Evolutionary conservation across 2,113 vertebrate genomes (phyloP).

Genomic region (Rafetus swinhoei): DNA sequence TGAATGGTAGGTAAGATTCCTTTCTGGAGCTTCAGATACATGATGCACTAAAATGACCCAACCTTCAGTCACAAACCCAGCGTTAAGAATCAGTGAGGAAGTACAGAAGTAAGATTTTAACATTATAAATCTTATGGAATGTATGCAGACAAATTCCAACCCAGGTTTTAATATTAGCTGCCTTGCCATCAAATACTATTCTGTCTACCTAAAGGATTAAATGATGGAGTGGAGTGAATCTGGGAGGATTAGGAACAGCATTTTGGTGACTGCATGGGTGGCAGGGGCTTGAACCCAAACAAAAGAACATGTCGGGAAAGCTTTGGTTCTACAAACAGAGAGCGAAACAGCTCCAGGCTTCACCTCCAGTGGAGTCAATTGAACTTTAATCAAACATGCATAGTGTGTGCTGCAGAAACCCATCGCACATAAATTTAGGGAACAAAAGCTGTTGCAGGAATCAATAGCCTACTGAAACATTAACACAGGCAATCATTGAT

Average conservation of each 20-base stretch:
- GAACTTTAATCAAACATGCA: constrained; percentile 97
- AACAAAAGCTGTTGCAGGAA: constrained; percentile 90
- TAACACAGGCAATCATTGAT: constrained; percentile 91
- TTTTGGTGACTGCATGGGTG: constrained; percentile 87
- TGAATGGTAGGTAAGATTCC: background rate
- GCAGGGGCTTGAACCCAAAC: constrained; percentile 86
- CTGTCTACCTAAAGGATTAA: constrained; percentile 85
- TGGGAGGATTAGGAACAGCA: constrained; percentile 84
- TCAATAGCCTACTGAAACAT: constrained; percentile 96
- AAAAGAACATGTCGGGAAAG: constrained; percentile 86
- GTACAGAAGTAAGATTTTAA: fast-evolving
- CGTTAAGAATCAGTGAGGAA: background rate
- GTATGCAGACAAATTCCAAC: constrained; percentile 56
- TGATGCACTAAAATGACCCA: background rate
- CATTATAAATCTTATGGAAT: fast-evolving
- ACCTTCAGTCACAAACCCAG: background rate
- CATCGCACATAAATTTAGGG: constrained; percentile 83
- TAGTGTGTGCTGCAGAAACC: constrained; percentile 77
- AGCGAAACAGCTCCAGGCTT: constrained; percentile 82
- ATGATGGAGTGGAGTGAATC: constrained; percentile 77
- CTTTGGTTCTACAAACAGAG: constrained; percentile 85
- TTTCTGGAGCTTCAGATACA: background rate
- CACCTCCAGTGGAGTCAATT: constrained; percentile 86
- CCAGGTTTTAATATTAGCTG: constrained; percentile 76
- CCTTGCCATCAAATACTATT: constrained; percentile 71